These are phyloP conservation scores for Archegozetes longisetosus DNA, from an alignment of 1,140 invertebrate genomes.

Conservation along the genomic window DNA sequence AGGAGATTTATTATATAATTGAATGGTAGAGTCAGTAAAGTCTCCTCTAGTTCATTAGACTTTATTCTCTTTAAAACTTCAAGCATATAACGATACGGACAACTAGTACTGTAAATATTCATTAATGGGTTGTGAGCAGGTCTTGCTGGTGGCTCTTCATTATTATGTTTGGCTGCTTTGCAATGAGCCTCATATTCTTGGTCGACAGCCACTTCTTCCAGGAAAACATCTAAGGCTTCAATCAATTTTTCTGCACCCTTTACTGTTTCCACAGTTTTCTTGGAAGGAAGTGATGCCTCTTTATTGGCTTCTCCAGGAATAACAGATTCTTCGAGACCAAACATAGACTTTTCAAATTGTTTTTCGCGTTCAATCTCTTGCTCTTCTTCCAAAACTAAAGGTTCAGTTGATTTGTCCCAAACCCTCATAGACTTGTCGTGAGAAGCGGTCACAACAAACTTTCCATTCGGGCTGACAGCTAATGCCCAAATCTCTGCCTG, in stretches of 20 bases:
- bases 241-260: conserved; percentile 76
- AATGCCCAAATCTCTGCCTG: conserved; percentile 56
- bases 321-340: conserved; percentile 13
- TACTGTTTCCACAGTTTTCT: conserved; percentile 78
- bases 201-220: conserved; percentile 34
- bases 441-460: conserved; percentile 61
- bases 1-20: conserved; percentile 60
- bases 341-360: conserved; percentile 10
- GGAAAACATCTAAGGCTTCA: conserved; percentile 67
- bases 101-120: conserved; percentile 51
- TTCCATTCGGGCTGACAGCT: conserved; percentile 60
- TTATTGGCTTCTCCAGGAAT: conserved; percentile 32
- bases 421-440: conserved; percentile 74
- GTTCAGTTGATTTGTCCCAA: conserved; percentile 71
- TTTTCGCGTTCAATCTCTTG: conserved; percentile 43
- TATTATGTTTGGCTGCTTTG: conserved; percentile 23
- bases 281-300: conserved; percentile 60
- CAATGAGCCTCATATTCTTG: conserved; percentile 24
- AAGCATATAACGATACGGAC: conserved; percentile 58
- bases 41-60: conserved; percentile 69
- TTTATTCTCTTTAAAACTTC: conserved; percentile 59
- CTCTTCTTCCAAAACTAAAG: conserved; percentile 77
- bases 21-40: conserved; percentile 68
- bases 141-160: conserved; percentile 10
- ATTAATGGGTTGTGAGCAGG: conserved; percentile 50